These are phyloP conservation scores for Ataeniobius toweri DNA, from an alignment of 2,797 vertebrate genomes.

Conservation along the genomic window DNA sequence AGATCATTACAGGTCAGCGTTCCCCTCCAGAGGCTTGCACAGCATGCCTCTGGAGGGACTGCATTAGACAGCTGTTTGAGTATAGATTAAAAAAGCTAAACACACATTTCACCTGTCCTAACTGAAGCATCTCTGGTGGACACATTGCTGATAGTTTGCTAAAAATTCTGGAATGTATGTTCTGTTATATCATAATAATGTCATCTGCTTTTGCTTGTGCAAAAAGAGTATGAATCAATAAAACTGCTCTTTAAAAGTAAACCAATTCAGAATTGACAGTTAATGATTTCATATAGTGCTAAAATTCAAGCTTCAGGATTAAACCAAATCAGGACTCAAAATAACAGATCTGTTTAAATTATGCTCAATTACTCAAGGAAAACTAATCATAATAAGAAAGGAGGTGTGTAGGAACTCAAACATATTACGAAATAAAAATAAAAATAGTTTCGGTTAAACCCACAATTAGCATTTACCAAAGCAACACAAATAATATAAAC, in stretches of 20 bases:
- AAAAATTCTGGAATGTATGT: background rate
- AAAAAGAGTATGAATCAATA: background rate
- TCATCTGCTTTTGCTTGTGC: background rate
- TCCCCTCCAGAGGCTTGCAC: slow-evolving; percentile 27
- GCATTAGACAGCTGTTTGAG: slow-evolving; percentile 13
- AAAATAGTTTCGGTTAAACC: background rate
- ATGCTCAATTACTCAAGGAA: background rate
- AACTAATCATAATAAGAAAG: background rate
- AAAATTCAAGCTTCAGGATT: background rate
- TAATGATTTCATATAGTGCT: background rate
- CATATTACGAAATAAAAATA: background rate
- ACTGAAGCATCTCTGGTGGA: slow-evolving; percentile 37
- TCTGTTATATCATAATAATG: background rate
- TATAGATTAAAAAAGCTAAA: slow-evolving; percentile 29
- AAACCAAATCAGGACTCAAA: background rate
- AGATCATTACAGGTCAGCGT: slow-evolving; percentile 44
- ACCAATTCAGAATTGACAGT: background rate
- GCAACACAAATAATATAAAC: background rate
- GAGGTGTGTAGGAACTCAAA: background rate
- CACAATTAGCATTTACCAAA: background rate
- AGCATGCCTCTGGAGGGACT: slow-evolving; percentile 26
- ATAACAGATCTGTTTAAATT: background rate
- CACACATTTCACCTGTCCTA: slow-evolving; percentile 43
- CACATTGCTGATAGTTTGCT: slow-evolving; percentile 23
- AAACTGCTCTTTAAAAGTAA: background rate